A percentile compares a stretch with the other conserved stretches of the same genome.
These are phyloP conservation scores for Astreopora myriophthalma DNA, from an alignment of 64 coral and sea anemone species.

Conservation along the genomic window DNA sequence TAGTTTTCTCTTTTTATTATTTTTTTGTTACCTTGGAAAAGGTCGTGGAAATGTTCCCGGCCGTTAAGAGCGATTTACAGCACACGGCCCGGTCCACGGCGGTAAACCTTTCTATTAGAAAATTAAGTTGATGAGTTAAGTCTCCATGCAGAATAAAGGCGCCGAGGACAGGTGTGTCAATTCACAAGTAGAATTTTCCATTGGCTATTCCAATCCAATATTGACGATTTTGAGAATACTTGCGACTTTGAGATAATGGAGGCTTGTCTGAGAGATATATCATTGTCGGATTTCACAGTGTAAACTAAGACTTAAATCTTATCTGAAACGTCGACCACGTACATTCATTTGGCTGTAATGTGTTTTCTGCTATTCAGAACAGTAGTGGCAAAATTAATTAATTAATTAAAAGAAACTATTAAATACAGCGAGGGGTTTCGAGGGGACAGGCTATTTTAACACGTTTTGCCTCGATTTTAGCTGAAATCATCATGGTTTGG, in stretches of 20 bases:
- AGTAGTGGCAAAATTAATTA: not conserved
- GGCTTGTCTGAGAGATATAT: constrained; percentile 24
- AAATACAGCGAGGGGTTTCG: not conserved
- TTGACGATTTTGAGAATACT: not conserved
- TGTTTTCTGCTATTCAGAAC: not conserved
- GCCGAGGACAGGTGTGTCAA: not conserved
- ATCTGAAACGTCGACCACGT: not conserved
- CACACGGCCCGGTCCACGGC: not conserved
- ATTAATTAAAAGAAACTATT: not conserved
- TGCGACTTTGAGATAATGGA: constrained; percentile 14
- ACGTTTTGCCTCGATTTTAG: not conserved
- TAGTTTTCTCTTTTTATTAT: no score
- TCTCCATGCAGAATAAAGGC: not conserved
- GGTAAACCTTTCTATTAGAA: not conserved
- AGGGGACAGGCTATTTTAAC: not conserved
- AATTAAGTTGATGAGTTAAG: not conserved
- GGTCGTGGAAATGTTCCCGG: no score
- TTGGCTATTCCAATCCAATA: constrained; percentile 26
- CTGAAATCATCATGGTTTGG: not conserved
- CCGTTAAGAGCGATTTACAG: not conserved
- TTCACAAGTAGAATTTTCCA: not conserved
- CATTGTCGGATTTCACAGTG: not conserved
- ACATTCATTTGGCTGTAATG: not conserved
- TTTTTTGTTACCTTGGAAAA: no score
- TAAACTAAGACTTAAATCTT: not conserved